A percentile compares a stretch with the other conserved stretches of the same genome.
phyloP scores from a whole-genome alignment of 1,140 invertebrate species.

The Drosophila sturtevanti region DNA sequence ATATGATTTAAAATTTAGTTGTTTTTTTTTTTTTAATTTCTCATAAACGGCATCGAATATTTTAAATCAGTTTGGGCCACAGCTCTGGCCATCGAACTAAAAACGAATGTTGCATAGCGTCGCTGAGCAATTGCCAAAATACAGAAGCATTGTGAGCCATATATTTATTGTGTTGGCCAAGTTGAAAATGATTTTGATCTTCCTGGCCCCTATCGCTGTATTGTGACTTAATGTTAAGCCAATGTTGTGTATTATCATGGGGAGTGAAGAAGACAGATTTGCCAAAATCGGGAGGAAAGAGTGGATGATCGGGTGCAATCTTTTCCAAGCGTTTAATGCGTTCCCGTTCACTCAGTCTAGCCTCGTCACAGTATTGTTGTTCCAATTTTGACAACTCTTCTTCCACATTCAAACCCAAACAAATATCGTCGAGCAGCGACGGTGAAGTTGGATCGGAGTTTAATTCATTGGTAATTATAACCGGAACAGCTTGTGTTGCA shows the following conservation, averaged over 20 bases:
- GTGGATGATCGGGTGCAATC: conserved; percentile 13
- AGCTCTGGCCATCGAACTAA: conserved; percentile 54
- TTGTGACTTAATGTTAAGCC: conserved; percentile 66
- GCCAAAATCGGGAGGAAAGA: conserved; percentile 17
- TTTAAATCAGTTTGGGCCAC: conserved; percentile 72
- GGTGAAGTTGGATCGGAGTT: background rate
- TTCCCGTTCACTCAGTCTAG: conserved; percentile 49
- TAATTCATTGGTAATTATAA: background rate
- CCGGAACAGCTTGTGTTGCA: conserved; percentile 22
- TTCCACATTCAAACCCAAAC: conserved; percentile 60
- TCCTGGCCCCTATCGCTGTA: conserved; percentile 38
- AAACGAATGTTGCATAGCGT: conserved; percentile 47
- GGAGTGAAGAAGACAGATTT: conserved; percentile 14
- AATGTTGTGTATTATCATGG: conserved; percentile 44
- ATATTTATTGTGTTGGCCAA: conserved; percentile 17
- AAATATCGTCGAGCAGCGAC: conserved; percentile 35
- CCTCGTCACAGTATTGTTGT: conserved; percentile 57
- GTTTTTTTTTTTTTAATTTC: background rate
- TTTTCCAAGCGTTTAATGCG: conserved; percentile 14
- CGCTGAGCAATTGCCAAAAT: conserved; percentile 59
- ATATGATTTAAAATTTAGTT: background rate
- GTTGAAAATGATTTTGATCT: conserved; percentile 8
- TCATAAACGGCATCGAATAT: background rate
- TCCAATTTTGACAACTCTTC: conserved; percentile 65
- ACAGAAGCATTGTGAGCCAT: conserved; percentile 45